These are phyloP conservation scores for Plagodis pulveraria DNA, from an alignment of 2,888 invertebrate genomes.

Conservation along the genomic window DNA sequence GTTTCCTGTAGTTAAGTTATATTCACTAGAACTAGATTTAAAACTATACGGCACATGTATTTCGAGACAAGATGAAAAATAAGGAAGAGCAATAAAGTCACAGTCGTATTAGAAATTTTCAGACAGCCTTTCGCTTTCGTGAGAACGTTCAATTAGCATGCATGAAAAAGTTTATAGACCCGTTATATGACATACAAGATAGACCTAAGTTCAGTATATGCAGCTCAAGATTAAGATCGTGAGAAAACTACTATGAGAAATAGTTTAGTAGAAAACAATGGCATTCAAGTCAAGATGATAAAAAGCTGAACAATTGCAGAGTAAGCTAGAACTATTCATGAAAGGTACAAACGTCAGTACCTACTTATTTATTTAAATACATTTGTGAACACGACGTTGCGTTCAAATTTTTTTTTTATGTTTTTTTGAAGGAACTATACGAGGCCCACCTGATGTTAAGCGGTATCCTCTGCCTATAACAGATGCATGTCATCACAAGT, in stretches of 20 bases:
- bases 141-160: conserved; percentile 55
- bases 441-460: too few species aligned
- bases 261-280: conserved; percentile 32
- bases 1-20: too few species aligned
- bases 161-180: conserved; percentile 38
- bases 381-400: too few species aligned
- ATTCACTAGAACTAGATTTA: too few species aligned
- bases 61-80: background rate
- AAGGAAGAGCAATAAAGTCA: conserved; percentile 23
- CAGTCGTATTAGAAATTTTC: conserved; percentile 41
- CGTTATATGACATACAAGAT: conserved; percentile 57
- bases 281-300: conserved; percentile 25
- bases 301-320: conserved; percentile 13
- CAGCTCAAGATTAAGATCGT: conserved; percentile 56
- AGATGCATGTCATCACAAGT: too few species aligned
- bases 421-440: too few species aligned
- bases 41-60: too few species aligned
- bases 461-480: too few species aligned
- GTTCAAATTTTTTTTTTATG: too few species aligned
- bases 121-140: conserved; percentile 49
- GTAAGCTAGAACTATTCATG: conserved; percentile 6
- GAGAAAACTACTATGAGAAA: conserved; percentile 48
- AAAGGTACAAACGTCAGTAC: too few species aligned
- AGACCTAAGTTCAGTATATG: conserved; percentile 14
- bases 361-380: too few species aligned